phyloP scores from a whole-genome alignment of 2,888 invertebrate genomes.

The Dicranocentrus wangi region DNA sequence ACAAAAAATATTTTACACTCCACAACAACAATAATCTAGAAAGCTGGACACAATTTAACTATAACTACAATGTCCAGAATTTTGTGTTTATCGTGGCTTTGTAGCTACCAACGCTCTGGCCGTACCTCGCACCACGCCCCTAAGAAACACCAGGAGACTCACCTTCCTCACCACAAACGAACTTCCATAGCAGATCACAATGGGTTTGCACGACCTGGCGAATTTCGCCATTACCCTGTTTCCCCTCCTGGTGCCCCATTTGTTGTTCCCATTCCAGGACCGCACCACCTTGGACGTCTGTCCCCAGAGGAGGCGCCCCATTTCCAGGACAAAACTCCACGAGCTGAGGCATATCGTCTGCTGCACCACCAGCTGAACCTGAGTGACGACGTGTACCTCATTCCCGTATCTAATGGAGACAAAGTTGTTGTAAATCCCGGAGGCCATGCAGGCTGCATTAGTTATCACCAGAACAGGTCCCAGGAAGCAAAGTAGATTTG shows the following conservation, averaged over 20 bases:
- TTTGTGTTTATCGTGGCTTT: not conserved
- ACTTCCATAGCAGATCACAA: constrained; percentile 3
- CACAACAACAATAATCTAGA: too few relatives aligned
- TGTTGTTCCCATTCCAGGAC: not conserved
- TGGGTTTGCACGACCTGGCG: not conserved
- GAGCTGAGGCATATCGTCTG: not conserved
- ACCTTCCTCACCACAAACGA: not conserved
- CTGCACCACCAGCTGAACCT: not conserved
- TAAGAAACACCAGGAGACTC: not conserved
- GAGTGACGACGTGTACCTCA: too few relatives aligned
- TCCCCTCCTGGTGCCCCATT: not conserved
- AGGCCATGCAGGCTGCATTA: not conserved
- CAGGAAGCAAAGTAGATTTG: not conserved
- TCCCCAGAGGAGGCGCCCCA: not conserved
- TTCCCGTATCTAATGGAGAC: not conserved
- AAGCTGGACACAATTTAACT: too few relatives aligned
- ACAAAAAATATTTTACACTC: too few relatives aligned
- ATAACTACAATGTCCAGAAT: not conserved
- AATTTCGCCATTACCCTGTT: not conserved
- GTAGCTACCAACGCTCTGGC: not conserved
- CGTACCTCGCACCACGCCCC: not conserved
- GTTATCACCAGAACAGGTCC: not conserved
- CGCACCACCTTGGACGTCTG: not conserved
- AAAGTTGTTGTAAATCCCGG: not conserved
- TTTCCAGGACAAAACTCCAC: not conserved